Evolutionary conservation across 92 coral and sea anemone genomes (phyloP).

Genomic region (Porites evermanni): DNA sequence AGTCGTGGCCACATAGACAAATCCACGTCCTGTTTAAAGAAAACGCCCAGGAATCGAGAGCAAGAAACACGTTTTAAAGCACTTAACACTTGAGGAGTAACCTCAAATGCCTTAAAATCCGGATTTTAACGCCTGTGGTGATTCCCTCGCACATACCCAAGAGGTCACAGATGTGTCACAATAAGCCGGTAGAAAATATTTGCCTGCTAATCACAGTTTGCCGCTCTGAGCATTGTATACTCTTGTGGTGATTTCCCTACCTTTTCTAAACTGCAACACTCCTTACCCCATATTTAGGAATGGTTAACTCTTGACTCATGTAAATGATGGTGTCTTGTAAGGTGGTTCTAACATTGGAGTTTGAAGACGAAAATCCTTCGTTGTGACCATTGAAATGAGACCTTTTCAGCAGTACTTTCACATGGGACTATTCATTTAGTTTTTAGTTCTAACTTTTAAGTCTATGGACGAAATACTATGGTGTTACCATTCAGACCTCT

Average conservation of each 20-base stretch:
- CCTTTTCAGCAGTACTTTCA: too few relatives aligned
- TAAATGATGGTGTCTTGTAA: too few relatives aligned
- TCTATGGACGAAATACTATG: too few relatives aligned
- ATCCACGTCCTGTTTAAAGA: background rate
- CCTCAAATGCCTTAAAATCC: slow-evolving; percentile 35
- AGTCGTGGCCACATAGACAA: background rate
- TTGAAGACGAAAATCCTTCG: too few relatives aligned
- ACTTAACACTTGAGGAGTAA: slow-evolving; percentile 27
- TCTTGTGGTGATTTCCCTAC: background rate
- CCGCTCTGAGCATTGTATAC: background rate
- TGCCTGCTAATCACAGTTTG: background rate
- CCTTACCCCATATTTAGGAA: too few relatives aligned
- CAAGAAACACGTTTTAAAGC: background rate
- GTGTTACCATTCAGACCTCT: too few relatives aligned
- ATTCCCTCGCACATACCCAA: background rate
- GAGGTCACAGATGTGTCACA: background rate
- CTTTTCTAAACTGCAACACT: too few relatives aligned
- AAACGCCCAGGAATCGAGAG: slow-evolving; percentile 1
- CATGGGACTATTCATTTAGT: too few relatives aligned
- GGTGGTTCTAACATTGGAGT: too few relatives aligned
- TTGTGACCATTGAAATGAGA: too few relatives aligned
- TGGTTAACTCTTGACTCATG: too few relatives aligned
- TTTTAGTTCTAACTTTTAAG: too few relatives aligned
- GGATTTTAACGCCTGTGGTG: slow-evolving; percentile 5
- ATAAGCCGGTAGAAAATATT: background rate